A percentile compares a stretch with the other conserved stretches of the same genome.
phyloP scores from a whole-genome alignment of 2,113 vertebrate genomes.

The Strigops habroptila region DNA sequence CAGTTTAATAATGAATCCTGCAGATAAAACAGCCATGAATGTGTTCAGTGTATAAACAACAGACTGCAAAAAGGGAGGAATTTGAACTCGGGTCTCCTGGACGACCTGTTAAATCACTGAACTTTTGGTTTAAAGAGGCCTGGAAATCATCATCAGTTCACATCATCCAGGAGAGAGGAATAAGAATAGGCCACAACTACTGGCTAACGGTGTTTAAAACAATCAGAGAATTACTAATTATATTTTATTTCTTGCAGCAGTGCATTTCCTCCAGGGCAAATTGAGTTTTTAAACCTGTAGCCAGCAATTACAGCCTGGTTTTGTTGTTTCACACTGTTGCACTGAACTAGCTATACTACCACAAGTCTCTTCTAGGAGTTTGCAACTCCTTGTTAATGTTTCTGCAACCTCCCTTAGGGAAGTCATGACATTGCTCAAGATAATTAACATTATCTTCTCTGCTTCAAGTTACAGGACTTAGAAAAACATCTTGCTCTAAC shows the following conservation, averaged over 20 bases:
- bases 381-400: not conserved
- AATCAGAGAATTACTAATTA: not conserved
- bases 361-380: not conserved
- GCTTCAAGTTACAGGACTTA: not conserved
- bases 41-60: not conserved
- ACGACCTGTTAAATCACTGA: not conserved
- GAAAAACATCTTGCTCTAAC: not conserved
- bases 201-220: not conserved
- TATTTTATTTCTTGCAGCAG: not conserved
- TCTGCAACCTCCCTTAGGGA: not conserved
- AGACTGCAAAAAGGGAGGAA: not conserved
- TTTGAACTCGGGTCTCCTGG: not conserved
- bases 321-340: fast-evolving
- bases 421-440: not conserved
- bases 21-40: not conserved
- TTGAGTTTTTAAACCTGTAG: not conserved
- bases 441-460: not conserved
- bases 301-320: not conserved
- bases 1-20: not conserved
- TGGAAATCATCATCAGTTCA: not conserved
- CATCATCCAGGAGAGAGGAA: not conserved
- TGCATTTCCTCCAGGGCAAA: not conserved
- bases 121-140: not conserved
- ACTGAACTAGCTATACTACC: not conserved
- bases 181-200: not conserved